A percentile compares a stretch with the other conserved stretches of the same genome.
Evolutionary conservation across 2,113 vertebrate genomes (phyloP).

Genomic region (Hylia prasina): DNA sequence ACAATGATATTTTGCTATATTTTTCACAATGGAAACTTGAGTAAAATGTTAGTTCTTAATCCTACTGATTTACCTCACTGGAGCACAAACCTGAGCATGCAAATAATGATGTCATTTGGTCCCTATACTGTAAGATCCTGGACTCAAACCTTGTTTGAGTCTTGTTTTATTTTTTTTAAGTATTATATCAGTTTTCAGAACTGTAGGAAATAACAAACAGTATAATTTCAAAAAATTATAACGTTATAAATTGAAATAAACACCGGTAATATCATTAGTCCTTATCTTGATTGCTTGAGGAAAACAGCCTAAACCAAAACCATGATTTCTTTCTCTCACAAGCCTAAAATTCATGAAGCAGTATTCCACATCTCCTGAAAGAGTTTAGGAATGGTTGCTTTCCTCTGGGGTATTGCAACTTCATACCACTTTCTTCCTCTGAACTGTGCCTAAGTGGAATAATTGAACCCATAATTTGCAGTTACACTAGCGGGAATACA

Average conservation of each 20-base stretch:
- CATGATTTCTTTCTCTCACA: background rate
- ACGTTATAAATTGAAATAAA: background rate
- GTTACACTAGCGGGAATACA: slow-evolving; percentile 60
- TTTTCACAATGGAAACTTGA: background rate
- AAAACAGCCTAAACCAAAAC: background rate
- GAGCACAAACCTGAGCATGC: background rate
- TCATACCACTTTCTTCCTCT: slow-evolving; percentile 62
- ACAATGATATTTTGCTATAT: background rate
- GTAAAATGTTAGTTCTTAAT: background rate
- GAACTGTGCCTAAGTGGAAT: slow-evolving; percentile 53
- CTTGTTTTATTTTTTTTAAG: background rate
- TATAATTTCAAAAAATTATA: no score
- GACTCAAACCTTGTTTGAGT: background rate
- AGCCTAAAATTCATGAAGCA: slow-evolving; percentile 13
- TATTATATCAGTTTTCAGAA: background rate
- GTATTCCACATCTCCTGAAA: slow-evolving; percentile 19
- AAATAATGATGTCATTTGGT: background rate
- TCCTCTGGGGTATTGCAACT: slow-evolving; percentile 45
- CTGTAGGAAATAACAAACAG: background rate
- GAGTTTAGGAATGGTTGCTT: slow-evolving; percentile 18
- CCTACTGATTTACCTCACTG: background rate
- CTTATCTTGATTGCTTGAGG: background rate
- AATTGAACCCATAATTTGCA: slow-evolving; percentile 64
- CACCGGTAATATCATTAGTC: background rate
- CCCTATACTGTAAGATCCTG: background rate